These are phyloP conservation scores for Indri indri DNA, from an alignment of 2,113 vertebrate genomes.

Conservation along the genomic window DNA sequence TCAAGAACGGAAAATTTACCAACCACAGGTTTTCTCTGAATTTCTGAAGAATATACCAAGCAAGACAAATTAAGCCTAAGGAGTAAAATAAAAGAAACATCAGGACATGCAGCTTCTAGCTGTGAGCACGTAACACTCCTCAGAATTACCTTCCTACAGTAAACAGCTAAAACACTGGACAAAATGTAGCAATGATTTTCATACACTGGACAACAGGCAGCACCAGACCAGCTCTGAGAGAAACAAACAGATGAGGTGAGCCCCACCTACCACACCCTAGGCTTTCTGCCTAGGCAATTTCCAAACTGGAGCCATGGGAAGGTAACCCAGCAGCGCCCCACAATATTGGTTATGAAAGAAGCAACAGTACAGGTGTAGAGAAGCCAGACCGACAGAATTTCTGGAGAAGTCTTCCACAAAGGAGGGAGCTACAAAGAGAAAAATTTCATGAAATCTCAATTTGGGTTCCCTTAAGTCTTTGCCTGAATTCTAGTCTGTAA, in stretches of 20 bases:
- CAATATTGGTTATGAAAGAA: background rate
- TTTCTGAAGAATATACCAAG: background rate
- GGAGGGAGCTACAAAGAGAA: background rate
- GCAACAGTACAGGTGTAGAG: background rate
- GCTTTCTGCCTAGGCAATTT: background rate
- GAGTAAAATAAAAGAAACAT: background rate
- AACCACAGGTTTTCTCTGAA: background rate
- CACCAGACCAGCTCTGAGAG: background rate
- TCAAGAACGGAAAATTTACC: background rate
- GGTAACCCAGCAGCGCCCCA: background rate
- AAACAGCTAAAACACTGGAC: background rate
- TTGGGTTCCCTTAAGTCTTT: background rate
- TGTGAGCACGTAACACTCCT: background rate
- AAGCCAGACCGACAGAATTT: background rate
- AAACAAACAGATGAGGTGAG: background rate
- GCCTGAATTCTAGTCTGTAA: background rate
- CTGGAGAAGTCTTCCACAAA: background rate
- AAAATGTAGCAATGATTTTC: background rate
- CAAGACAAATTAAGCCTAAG: background rate
- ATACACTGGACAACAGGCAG: background rate
- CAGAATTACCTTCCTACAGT: background rate
- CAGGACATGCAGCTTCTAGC: background rate
- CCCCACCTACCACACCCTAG: background rate
- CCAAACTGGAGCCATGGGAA: background rate
- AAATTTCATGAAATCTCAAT: background rate